A percentile compares a stretch with the other conserved stretches of the same genome.
phyloP scores from a whole-genome alignment of 2,113 vertebrate species.

The Macaca nemestrina region DNA sequence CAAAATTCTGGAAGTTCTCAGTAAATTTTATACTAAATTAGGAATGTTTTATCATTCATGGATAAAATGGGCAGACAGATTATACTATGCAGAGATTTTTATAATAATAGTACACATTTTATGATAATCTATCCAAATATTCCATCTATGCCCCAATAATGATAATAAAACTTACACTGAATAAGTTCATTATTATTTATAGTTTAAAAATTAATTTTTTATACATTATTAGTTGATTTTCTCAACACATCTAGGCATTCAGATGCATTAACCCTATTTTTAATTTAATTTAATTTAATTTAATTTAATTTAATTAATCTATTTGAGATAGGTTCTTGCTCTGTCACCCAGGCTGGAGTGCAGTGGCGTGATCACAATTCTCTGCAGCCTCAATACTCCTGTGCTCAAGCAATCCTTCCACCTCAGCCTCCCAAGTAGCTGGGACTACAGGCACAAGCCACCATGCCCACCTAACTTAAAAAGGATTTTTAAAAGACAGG shows the following conservation, averaged over 20 bases:
- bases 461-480: too few species aligned
- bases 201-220: constrained; percentile 17
- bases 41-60: background rate
- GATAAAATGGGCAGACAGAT: background rate
- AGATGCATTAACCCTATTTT: background rate
- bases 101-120: background rate
- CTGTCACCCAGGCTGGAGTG: too few species aligned
- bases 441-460: too few species aligned
- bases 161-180: background rate
- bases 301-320: too few species aligned
- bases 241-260: background rate
- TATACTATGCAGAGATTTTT: background rate
- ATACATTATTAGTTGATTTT: background rate
- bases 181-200: background rate
- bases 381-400: too few species aligned
- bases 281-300: too few species aligned
- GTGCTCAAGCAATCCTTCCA: too few species aligned
- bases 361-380: too few species aligned
- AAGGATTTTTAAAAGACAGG: too few species aligned
- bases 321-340: too few species aligned
- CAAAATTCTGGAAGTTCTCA: background rate
- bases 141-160: background rate
- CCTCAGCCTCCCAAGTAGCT: too few species aligned
- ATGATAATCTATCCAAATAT: background rate
- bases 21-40: background rate